These are phyloP conservation scores for Oligia strigilis DNA, from an alignment of 2,888 invertebrate species.

Conservation along the genomic window DNA sequence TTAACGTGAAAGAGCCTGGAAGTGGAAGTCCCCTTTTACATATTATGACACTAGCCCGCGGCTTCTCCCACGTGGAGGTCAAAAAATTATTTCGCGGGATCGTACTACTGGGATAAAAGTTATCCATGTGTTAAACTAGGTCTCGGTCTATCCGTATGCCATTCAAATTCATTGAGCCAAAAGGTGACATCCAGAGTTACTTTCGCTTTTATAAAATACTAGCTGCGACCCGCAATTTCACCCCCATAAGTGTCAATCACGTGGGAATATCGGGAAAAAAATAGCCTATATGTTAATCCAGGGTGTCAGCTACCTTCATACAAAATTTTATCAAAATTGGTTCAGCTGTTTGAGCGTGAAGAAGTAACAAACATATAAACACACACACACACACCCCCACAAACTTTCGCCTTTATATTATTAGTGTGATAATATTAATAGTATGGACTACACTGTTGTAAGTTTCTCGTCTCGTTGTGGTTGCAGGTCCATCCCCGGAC, in stretches of 20 bases:
- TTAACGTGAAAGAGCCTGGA: no score
- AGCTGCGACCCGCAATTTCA: no score
- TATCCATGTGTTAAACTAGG: background rate
- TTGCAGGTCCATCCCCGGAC: slow-evolving; percentile 97
- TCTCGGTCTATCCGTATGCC: background rate
- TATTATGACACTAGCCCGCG: background rate
- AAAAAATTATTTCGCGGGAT: background rate
- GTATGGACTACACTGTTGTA: background rate
- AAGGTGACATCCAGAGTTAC: background rate
- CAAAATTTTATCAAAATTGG: no score
- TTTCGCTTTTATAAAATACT: background rate
- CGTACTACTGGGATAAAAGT: background rate
- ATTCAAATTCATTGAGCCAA: background rate
- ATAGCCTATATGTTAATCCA: no score
- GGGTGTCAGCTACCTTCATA: no score
- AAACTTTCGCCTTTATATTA: no score
- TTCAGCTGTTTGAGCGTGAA: no score
- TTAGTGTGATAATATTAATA: background rate
- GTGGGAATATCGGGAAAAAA: no score
- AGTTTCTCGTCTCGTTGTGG: background rate
- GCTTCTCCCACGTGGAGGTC: background rate
- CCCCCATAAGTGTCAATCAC: no score
- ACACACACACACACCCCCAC: no score
- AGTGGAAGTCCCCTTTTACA: background rate
- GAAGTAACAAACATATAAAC: no score